Percentiles rank a stretch among this genome's conserved stretches.
Conservation (phyloP, 1,140 invertebrate genomes). For the Epicauta chinensis region DNA sequence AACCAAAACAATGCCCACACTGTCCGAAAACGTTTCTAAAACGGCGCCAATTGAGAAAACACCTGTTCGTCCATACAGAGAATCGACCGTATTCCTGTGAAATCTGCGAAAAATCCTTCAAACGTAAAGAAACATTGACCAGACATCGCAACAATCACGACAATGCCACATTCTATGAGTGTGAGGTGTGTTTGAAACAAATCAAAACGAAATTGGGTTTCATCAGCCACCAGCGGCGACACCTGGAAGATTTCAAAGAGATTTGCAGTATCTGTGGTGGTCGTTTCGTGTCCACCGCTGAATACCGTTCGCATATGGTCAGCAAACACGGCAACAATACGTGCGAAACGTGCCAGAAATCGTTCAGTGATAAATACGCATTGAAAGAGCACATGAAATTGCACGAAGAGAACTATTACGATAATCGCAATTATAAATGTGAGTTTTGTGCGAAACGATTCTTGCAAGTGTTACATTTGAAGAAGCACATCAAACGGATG, state of each 20-base stretch:
- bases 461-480: constrained; percentile 28
- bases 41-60: constrained; percentile 27
- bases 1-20: constrained; percentile 16
- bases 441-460: constrained; percentile 44
- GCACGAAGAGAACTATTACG: constrained; percentile 25
- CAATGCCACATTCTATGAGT: constrained; percentile 46
- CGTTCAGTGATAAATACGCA: constrained; percentile 31
- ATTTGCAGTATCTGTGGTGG: constrained; percentile 29
- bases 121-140: constrained; percentile 42
- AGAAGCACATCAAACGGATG: constrained; percentile 27
- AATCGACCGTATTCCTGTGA: constrained; percentile 42
- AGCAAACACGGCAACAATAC: constrained; percentile 20
- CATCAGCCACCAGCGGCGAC: constrained; percentile 40
- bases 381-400: constrained; percentile 28
- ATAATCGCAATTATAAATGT: constrained; percentile 43
- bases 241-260: constrained; percentile 46
- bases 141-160: constrained; percentile 40
- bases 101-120: constrained; percentile 41
- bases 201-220: too few species aligned
- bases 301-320: constrained; percentile 29
- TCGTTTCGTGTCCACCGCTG: constrained; percentile 34
- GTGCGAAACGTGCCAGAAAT: constrained; percentile 33
- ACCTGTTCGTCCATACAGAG: constrained; percentile 36
- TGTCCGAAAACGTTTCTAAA: constrained; percentile 35
- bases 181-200: constrained; percentile 45